Evolutionary conservation across 2,797 vertebrate genomes (phyloP).

Genomic region (Amblyraja radiata): DNA sequence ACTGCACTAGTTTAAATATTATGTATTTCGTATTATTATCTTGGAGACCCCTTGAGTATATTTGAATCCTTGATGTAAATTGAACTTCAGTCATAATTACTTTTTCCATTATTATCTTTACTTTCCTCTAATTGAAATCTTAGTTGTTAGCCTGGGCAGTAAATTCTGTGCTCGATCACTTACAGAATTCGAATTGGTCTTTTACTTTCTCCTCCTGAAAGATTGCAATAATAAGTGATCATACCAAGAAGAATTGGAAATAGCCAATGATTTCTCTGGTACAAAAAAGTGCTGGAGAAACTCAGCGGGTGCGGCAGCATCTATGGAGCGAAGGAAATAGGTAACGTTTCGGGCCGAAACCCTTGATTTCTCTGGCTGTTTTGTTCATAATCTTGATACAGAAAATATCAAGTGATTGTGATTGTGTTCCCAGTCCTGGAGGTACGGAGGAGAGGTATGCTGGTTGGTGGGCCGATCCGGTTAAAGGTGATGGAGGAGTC

Average conservation of each 20-base stretch:
- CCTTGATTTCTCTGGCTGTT: too few species aligned
- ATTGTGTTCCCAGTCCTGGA: too few species aligned
- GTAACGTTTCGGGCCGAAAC: too few species aligned
- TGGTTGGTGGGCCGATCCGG: too few species aligned
- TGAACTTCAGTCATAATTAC: not conserved
- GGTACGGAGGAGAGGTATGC: too few species aligned
- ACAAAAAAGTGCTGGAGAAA: too few species aligned
- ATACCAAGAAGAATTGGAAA: not conserved
- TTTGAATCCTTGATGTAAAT: not conserved
- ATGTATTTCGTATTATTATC: not conserved
- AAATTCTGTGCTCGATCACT: not conserved
- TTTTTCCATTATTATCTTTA: not conserved
- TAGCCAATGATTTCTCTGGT: not conserved
- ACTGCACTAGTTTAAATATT: not conserved
- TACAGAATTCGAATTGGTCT: not conserved
- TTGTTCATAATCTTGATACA: not conserved
- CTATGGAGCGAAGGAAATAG: too few species aligned
- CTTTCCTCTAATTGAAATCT: not conserved
- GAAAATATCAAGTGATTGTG: too few species aligned
- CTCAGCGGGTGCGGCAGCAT: too few species aligned
- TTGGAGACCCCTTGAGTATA: not conserved
- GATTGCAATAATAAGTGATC: not conserved
- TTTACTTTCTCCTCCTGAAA: not conserved
- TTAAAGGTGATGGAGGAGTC: too few species aligned
- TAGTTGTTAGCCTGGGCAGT: not conserved